phyloP scores from a whole-genome alignment of 2,113 vertebrate species.

The Toxotes jaculatrix region DNA sequence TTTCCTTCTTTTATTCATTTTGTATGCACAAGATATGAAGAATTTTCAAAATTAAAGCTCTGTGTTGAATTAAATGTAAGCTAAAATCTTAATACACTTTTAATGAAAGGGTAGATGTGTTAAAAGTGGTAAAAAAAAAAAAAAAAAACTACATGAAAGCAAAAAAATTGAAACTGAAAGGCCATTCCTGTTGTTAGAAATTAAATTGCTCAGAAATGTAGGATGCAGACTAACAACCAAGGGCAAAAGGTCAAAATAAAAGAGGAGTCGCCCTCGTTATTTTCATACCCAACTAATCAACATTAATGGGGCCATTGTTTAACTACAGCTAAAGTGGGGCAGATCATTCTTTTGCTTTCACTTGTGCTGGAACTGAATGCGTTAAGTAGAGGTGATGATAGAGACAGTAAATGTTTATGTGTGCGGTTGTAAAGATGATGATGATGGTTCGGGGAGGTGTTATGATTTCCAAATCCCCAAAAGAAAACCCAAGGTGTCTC shows the following conservation, averaged over 20 bases:
- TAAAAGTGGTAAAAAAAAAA: not conserved
- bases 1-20: not conserved
- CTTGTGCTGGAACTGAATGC: slow-evolving; percentile 8
- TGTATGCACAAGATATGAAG: not conserved
- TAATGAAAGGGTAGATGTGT: not conserved
- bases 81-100: not conserved
- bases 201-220: slow-evolving; percentile 37
- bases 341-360: not conserved
- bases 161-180: not conserved
- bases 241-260: slow-evolving; percentile 38
- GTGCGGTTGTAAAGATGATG: slow-evolving; percentile 30
- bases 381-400: slow-evolving; percentile 5
- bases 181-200: not conserved
- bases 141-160: not conserved
- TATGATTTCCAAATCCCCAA: slow-evolving; percentile 48
- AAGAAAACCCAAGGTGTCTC: slow-evolving; percentile 48
- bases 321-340: slow-evolving; percentile 40
- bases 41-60: not conserved
- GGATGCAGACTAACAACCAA: slow-evolving; percentile 17
- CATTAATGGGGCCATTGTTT: slow-evolving; percentile 68
- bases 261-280: slow-evolving; percentile 78
- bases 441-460: slow-evolving; percentile 12
- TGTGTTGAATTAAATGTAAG: not conserved
- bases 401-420: slow-evolving; percentile 30
- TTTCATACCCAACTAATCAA: slow-evolving; percentile 82